phyloP scores from a whole-genome alignment of 2,888 invertebrate genomes.

The Polymixis flavicincta region DNA sequence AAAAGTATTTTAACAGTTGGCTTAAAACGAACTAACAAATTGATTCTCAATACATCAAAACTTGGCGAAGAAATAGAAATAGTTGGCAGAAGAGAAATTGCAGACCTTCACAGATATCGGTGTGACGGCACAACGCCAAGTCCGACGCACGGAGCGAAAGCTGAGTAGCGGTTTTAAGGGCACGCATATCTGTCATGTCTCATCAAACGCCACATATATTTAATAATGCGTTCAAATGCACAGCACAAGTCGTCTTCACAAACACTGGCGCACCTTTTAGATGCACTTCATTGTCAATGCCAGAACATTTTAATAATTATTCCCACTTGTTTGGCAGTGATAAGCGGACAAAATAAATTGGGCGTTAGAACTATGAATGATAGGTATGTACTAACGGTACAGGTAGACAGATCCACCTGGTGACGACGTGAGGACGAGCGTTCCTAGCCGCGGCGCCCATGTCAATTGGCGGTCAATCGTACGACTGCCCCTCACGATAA shows the following conservation, averaged over 20 bases:
- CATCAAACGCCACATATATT: conserved; percentile 36
- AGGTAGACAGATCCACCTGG: conserved; percentile 88
- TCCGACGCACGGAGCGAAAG: conserved; percentile 64
- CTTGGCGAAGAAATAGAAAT: conserved; percentile 79
- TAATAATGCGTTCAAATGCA: conserved; percentile 12
- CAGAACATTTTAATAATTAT: conserved; percentile 49
- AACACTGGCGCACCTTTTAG: conserved; percentile 25
- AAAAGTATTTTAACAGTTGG: conserved; percentile 26
- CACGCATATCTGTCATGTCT: conserved; percentile 54
- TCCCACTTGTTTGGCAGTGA: conserved; percentile 56
- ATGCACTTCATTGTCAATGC: conserved; percentile 52
- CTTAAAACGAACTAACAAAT: conserved; percentile 57
- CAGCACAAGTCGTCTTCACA: conserved; percentile 29
- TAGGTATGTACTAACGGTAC: conserved; percentile 82
- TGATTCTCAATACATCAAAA: conserved; percentile 70
- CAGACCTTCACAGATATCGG: conserved; percentile 77
- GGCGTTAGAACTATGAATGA: conserved; percentile 57
- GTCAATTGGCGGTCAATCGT: conserved; percentile 82
- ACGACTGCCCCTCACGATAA: conserved; percentile 79
- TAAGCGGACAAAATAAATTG: conserved; percentile 54
- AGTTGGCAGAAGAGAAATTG: conserved; percentile 80
- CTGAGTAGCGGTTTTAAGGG: conserved; percentile 61
- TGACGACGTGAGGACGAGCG: conserved; percentile 88
- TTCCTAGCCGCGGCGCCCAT: conserved; percentile 89
- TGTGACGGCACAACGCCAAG: conserved; percentile 79